Percentiles rank a stretch among this genome's conserved stretches.
Conservation (phyloP, 2,888 invertebrate species). For the Agonopterix heracliana region DNA sequence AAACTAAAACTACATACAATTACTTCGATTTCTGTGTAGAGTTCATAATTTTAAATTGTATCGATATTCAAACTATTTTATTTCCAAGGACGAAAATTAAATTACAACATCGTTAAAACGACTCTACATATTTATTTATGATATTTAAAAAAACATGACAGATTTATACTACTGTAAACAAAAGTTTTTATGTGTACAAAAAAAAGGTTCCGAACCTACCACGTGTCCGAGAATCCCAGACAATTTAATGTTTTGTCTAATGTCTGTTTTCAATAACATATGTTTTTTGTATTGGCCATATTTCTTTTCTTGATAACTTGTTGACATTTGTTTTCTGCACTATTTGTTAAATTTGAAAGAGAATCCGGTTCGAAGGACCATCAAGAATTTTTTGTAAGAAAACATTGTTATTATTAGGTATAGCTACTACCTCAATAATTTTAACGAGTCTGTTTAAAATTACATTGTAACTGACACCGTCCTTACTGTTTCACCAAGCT, state of each 20-base stretch:
- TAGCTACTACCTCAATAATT: too few species aligned
- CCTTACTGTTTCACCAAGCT: constrained; percentile 34
- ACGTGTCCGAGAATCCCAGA: constrained; percentile 1
- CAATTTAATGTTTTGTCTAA: not conserved
- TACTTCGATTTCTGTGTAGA: too few species aligned
- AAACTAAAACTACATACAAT: too few species aligned
- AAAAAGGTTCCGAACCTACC: constrained; percentile 9
- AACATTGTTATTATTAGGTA: too few species aligned
- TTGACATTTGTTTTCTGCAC: not conserved
- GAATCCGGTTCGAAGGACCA: too few species aligned
- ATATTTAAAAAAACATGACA: constrained; percentile 2
- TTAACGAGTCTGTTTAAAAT: constrained; percentile 22
- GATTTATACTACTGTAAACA: constrained; percentile 25
- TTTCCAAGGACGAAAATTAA: too few species aligned
- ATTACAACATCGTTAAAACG: not conserved
- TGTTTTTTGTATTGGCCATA: too few species aligned
- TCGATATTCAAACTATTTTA: too few species aligned
- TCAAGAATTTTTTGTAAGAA: too few species aligned
- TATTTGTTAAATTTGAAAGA: too few species aligned
- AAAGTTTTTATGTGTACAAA: constrained; percentile 9
- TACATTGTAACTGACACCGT: constrained; percentile 33
- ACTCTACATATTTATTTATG: not conserved
- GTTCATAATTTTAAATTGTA: too few species aligned
- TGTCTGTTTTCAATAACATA: not conserved
- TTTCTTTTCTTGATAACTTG: not conserved